phyloP scores from a whole-genome alignment of 2,113 vertebrate species.

The cattle (Bos taurus) region DNA sequence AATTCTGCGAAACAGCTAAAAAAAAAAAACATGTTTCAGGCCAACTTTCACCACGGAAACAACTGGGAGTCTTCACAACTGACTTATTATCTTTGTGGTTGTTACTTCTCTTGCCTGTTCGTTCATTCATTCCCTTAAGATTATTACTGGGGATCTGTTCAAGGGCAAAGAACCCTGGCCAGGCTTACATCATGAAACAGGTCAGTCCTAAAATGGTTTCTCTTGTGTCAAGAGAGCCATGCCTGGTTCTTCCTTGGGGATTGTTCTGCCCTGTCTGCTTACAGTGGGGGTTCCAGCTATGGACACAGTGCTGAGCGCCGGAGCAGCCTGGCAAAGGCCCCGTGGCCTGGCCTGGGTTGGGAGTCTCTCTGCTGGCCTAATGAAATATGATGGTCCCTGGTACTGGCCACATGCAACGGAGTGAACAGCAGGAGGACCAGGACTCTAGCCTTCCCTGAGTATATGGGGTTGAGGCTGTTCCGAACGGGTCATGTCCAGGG shows the following conservation, averaged over 20 bases:
- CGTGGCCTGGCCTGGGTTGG: fast-evolving
- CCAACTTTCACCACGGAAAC: not conserved
- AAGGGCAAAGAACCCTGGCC: not conserved
- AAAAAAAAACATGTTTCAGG: not conserved
- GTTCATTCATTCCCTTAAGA: not conserved
- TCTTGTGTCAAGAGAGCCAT: not conserved
- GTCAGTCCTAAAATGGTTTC: not conserved
- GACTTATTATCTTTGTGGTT: not conserved
- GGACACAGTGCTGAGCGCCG: not conserved
- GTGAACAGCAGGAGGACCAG: not conserved
- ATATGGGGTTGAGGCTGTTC: not conserved
- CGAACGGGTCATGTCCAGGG: not conserved
- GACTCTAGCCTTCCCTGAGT: not conserved
- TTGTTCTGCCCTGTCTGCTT: not conserved
- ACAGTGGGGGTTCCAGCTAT: not conserved
- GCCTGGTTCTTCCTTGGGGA: not conserved
- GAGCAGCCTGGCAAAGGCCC: not conserved
- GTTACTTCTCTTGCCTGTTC: not conserved
- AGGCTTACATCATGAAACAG: not conserved
- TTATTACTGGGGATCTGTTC: not conserved
- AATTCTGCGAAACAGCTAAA: not conserved
- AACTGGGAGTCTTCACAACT: not conserved
- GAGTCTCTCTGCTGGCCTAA: not conserved
- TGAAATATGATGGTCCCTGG: fast-evolving
- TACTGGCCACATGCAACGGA: not conserved